Evolutionary conservation across 2,113 vertebrate species (phyloP).

Genomic region (Sisor rabdophorus): DNA sequence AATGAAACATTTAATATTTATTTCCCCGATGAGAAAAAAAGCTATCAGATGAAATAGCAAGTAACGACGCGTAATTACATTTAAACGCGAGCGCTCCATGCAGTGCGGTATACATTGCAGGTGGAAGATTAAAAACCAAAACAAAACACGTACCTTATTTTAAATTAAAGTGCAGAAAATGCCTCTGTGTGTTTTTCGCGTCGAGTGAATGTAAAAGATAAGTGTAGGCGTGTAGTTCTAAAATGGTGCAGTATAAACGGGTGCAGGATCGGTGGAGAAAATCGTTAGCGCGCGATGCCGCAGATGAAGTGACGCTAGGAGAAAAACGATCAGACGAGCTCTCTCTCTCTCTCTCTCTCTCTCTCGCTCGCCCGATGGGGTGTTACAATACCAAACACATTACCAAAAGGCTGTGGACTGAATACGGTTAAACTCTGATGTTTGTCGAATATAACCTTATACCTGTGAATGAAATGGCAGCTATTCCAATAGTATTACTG

Average conservation of each 20-base stretch:
- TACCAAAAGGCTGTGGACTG: not conserved
- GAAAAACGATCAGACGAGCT: slow-evolving; percentile 34
- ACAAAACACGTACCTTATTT: slow-evolving; percentile 42
- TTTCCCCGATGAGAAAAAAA: no score
- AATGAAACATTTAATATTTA: no score
- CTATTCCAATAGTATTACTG: no score
- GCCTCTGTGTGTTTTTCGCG: slow-evolving; percentile 25
- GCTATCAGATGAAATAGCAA: not conserved
- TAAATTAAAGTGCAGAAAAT: slow-evolving; percentile 26
- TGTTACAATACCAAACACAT: not conserved
- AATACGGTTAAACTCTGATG: not conserved
- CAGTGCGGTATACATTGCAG: not conserved
- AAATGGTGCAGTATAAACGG: slow-evolving; percentile 23
- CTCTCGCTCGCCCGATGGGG: slow-evolving; percentile 5
- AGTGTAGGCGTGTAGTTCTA: slow-evolving; percentile 2
- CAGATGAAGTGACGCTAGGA: slow-evolving; percentile 40
- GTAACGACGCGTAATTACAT: not conserved
- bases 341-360: slow-evolving; percentile 37
- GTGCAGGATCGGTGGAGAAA: slow-evolving; percentile 53
- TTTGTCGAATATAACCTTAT: no score
- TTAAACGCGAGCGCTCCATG: not conserved
- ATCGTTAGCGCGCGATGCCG: slow-evolving; percentile 50
- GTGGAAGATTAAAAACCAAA: not conserved
- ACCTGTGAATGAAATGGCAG: no score
- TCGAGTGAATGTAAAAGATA: slow-evolving; percentile 13